Conservation (phyloP, 1,140 invertebrate species). For the Cylas formicarius region DNA sequence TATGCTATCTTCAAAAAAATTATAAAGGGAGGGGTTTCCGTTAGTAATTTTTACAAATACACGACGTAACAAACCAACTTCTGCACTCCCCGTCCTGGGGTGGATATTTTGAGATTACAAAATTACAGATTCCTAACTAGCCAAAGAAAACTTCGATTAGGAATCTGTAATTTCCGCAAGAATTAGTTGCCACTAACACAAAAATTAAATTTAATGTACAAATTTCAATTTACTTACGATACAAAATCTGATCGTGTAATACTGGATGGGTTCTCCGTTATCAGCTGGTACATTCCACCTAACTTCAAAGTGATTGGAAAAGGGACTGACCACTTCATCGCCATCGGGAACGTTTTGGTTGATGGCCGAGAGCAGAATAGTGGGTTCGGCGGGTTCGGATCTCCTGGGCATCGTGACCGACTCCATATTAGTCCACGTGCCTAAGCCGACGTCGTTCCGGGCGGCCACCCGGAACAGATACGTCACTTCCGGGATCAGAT, state of each 20-base stretch:
- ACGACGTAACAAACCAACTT: too few species aligned
- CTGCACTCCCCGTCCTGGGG: too few species aligned
- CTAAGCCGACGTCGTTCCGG: constrained; percentile 72
- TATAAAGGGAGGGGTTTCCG: too few species aligned
- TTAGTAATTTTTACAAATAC: too few species aligned
- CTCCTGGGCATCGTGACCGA: constrained; percentile 46
- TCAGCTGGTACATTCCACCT: constrained; percentile 75
- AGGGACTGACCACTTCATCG: constrained; percentile 47
- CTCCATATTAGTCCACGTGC: constrained; percentile 54
- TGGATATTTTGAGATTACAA: too few species aligned
- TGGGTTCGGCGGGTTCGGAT: constrained; percentile 51
- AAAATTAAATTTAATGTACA: too few species aligned
- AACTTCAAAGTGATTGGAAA: constrained; percentile 69
- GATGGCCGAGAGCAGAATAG: constrained; percentile 42
- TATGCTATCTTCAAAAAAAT: too few species aligned
- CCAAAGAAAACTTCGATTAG: too few species aligned
- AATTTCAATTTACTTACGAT: constrained; percentile 53
- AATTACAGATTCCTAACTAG: too few species aligned
- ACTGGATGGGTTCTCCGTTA: constrained; percentile 81
- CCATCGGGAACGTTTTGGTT: constrained; percentile 22
- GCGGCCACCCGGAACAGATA: constrained; percentile 83
- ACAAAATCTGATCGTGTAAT: constrained; percentile 74
- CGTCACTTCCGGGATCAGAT: constrained; percentile 64
- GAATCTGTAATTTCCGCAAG: too few species aligned
- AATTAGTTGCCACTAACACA: too few species aligned